Evolutionary conservation across 2,888 invertebrate species (phyloP).

Genomic region (Drosophila atripex): DNA sequence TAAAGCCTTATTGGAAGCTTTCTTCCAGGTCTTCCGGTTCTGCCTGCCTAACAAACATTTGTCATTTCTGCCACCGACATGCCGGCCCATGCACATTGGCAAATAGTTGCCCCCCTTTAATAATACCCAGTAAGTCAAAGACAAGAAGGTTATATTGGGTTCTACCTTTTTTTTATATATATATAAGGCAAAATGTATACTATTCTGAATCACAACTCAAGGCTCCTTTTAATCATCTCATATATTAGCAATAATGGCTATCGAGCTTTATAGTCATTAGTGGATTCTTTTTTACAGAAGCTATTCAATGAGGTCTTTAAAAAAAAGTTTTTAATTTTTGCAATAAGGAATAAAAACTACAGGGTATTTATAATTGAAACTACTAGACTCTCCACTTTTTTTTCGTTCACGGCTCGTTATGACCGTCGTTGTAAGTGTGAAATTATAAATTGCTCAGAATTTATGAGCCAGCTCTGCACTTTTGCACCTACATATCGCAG

Average conservation of each 20-base stretch:
- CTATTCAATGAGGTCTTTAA: too few relatives aligned
- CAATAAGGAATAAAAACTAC: not conserved
- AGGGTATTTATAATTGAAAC: not conserved
- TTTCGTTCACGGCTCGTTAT: slow-evolving; percentile 52
- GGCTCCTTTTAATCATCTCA: not conserved
- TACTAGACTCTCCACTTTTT: slow-evolving; percentile 17
- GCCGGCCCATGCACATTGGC: slow-evolving; percentile 70
- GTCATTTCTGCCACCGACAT: slow-evolving; percentile 71
- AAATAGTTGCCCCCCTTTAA: slow-evolving; percentile 56
- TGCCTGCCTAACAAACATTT: slow-evolving; percentile 74
- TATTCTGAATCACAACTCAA: not conserved
- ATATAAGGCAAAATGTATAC: not conserved
- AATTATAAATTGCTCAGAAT: slow-evolving; percentile 74
- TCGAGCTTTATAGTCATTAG: too few relatives aligned
- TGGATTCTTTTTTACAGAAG: too few relatives aligned
- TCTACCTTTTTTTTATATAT: not conserved
- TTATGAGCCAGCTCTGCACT: slow-evolving; percentile 64
- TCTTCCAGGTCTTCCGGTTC: slow-evolving; percentile 45
- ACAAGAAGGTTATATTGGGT: not conserved
- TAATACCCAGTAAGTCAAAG: not conserved
- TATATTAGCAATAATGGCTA: too few relatives aligned
- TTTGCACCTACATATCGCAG: slow-evolving; percentile 39
- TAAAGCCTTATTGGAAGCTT: slow-evolving; percentile 21
- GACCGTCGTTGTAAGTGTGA: slow-evolving; percentile 62
- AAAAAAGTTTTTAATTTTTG: too few relatives aligned